Base-by-base conservation (phyloP, 2,888 invertebrate genomes). In the Orthosia gracilis region DNA sequence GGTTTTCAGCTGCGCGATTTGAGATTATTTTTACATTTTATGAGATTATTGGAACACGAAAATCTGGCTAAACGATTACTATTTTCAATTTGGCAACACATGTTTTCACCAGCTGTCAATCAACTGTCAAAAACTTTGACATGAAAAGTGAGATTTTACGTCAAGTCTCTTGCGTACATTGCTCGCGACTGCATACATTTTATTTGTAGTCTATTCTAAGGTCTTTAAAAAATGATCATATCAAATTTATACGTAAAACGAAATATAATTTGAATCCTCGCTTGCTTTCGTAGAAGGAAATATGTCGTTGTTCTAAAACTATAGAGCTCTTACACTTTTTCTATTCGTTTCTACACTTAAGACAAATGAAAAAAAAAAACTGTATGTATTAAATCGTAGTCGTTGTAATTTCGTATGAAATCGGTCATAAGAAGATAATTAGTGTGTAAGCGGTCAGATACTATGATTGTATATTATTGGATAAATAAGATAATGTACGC, bases 231-330 rank as follows among this genome's bases (percentile, higher is more conserved):
- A 94, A 92, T 92, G 93, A 95, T 96, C 96, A 96, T 96, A 96
- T 96, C 96, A 96, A 95, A 92, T 94, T 95, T 95, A 96, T 96
- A 96, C 96, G 96, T 96, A 96, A 95, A 92, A 83, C 78, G 85
- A 86, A 86, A 89, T 75, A 72, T 90, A 76, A 84, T 91, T 92
- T 90, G 78, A 85, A 86, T 86, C 89, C 90, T 90, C 92, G 94
- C 94, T 94, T 94, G 94, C 94, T 94, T 94, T 92, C 86, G 89
- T 91, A 93, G 92, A 85, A 87, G 85, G 85, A 86, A 86, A 88
- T 89, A 88, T 80, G 86, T 88, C 88, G 85, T 89, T 86, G 85
- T 89, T 89, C 87, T 89, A 82, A n/a, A 85, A 82, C 26, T 80
- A 87, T 89, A 88, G 87, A 84, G 89, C 90, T 91, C 91, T 92